Evolutionary conservation across 2,888 invertebrate species (phyloP).

Genomic region (Caenorhabditis angaria): DNA sequence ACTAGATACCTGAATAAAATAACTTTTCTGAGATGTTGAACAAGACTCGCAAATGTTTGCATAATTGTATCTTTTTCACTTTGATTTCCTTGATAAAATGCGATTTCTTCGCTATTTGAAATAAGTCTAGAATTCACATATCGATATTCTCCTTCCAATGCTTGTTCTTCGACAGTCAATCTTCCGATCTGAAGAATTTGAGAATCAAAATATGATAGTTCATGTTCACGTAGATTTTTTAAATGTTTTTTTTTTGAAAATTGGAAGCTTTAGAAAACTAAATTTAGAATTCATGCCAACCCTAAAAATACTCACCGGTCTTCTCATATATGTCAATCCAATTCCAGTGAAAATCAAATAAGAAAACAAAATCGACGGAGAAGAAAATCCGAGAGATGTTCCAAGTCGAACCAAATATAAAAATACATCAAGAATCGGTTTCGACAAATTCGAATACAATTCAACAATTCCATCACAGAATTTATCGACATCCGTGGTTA

Average conservation of each 20-base stretch:
- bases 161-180: constrained; percentile 92
- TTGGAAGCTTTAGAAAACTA: background rate
- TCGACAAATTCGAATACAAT: constrained; percentile 93
- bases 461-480: constrained; percentile 95
- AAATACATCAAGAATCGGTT: constrained; percentile 91
- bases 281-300: too few relatives aligned
- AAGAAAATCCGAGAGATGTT: constrained; percentile 84
- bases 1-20: constrained; percentile 51
- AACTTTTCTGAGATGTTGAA: constrained; percentile 71
- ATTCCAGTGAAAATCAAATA: constrained; percentile 89
- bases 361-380: constrained; percentile 86
- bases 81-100: constrained; percentile 76
- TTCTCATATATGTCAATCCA: constrained; percentile 79
- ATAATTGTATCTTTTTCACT: constrained; percentile 88
- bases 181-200: constrained; percentile 75
- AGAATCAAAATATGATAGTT: too few relatives aligned
- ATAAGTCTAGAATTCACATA: constrained; percentile 95
- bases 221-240: too few relatives aligned
- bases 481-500: constrained; percentile 96
- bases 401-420: constrained; percentile 91
- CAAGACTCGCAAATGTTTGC: constrained; percentile 87
- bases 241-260: background rate
- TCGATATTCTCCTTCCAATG: constrained; percentile 96
- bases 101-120: constrained; percentile 93
- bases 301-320: constrained; percentile 62